These are phyloP conservation scores for Ips nitidus DNA, from an alignment of 1,140 invertebrate genomes.

Conservation along the genomic window DNA sequence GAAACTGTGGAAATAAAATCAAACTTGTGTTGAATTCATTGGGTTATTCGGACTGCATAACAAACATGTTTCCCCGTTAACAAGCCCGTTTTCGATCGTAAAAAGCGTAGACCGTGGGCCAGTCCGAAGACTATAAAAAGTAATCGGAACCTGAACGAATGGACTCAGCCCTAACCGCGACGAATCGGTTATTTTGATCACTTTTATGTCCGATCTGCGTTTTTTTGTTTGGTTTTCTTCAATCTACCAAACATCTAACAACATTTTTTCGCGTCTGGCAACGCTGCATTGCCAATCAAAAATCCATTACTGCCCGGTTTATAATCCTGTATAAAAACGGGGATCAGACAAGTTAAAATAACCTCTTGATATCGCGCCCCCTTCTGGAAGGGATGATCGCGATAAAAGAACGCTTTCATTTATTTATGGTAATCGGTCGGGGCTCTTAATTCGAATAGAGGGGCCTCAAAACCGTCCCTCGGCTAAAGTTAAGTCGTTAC, in stretches of 20 bases:
- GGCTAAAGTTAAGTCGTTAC: conserved; percentile 28
- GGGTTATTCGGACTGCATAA: conserved; percentile 7
- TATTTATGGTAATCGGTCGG: conserved; percentile 44
- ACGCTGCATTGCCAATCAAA: conserved; percentile 3
- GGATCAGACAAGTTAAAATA: conserved; percentile 29
- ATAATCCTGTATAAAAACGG: conserved; percentile 29
- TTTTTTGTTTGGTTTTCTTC: background rate
- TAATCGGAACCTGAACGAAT: conserved; percentile 37
- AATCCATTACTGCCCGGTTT: conserved; percentile 16
- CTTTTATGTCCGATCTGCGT: conserved; percentile 9
- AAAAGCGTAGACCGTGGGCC: conserved; percentile 24
- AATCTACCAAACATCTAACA: too few species aligned
- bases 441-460: conserved; percentile 26
- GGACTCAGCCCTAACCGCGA: conserved; percentile 21
- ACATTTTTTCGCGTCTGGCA: background rate
- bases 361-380: conserved; percentile 30
- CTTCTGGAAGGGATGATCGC: background rate
- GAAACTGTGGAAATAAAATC: too few species aligned
- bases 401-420: conserved; percentile 41
- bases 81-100: conserved; percentile 37
- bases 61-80: conserved; percentile 40
- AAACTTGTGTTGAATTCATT: too few species aligned
- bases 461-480: conserved; percentile 21
- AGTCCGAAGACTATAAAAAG: conserved; percentile 28
- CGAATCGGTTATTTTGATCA: conserved; percentile 37